Base-by-base conservation (phyloP, 2,113 vertebrate genomes). In the Phodopus roborovskii region DNA sequence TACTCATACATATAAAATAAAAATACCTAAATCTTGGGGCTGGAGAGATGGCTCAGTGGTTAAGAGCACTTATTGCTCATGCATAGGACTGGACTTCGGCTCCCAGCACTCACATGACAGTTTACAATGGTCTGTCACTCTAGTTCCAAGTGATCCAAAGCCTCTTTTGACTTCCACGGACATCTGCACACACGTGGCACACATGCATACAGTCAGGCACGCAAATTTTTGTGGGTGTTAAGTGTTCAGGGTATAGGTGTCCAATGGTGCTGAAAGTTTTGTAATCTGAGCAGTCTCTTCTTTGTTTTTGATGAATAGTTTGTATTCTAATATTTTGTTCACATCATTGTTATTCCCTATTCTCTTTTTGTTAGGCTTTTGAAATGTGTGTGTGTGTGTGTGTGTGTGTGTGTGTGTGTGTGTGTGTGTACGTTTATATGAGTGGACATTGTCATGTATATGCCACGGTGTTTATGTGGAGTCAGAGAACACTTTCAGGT, bases 241-340 rank as follows among this genome's bases (percentile, higher is more conserved):
- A 87, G 83, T 93, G 45, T 58, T 82, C 39, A 13, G 7, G 26
- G 20, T 73, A 91, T 89, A 28, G 60, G 81, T 85, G 79, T 94
- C 91, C 88, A 92, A 82, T 60, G 73, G 58, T 19, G 42, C 45
- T 26, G 87, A 91, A 82, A 87, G 7, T 39, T 78, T 94, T 90
- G 48, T 45, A 68, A 70, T 58, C 42, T 48, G 17, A 22, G 0
- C 39, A 84, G n/a, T 28, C 8, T 64, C 39, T 64, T 64, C 39
- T 42, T 16, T 64, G 64, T 50, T 94, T 95, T 66, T 91, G 87
- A 45, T 91, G 75, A 96, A 68, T 91, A 86, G 92, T 87, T 79
- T 93, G 30, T 93, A 50, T 83, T 42, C 83, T 95, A 82, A 87
- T 48, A 88, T 93, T 94, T 66, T 74, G 48, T 45, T 92, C 73